These are phyloP conservation scores for Anoplius nigerrimus DNA, from an alignment of 2,888 invertebrate species.

Conservation along the genomic window DNA sequence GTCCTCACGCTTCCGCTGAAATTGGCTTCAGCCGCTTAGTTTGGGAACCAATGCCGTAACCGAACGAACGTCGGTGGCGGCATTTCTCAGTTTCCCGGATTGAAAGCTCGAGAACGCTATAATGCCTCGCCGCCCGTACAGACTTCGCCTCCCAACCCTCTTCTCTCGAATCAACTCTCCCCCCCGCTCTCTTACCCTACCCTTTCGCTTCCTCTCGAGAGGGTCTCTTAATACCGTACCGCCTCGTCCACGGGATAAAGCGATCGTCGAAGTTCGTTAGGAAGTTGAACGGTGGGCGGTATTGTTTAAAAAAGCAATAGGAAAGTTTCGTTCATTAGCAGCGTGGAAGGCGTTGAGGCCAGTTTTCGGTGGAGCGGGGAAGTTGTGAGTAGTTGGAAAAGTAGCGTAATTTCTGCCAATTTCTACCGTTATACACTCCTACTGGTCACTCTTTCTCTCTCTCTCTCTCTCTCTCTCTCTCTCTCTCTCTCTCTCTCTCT, in stretches of 20 bases:
- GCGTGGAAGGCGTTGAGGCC: constrained; percentile 39
- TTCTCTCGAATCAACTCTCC: background rate
- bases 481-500: background rate
- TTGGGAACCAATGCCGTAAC: no score
- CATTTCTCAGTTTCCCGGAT: no score
- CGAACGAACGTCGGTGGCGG: no score
- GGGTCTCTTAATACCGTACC: constrained; percentile 42
- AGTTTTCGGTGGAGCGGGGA: constrained; percentile 13
- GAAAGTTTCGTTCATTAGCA: constrained; percentile 61
- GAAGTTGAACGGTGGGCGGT: constrained; percentile 52
- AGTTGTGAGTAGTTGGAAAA: constrained; percentile 39
- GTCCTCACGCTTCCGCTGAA: no score
- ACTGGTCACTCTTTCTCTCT: background rate
- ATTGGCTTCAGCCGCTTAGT: no score
- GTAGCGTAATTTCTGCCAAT: constrained; percentile 43
- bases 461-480: background rate
- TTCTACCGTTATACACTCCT: constrained; percentile 5
- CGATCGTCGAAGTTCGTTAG: constrained; percentile 57
- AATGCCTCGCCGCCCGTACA: background rate
- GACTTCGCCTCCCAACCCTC: background rate
- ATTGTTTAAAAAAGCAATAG: constrained; percentile 63
- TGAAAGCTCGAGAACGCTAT: background rate
- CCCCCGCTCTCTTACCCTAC: background rate
- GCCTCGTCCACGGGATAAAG: constrained; percentile 48
- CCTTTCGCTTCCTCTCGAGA: constrained; percentile 1